phyloP scores from a whole-genome alignment of 30 jellyfish, hydroid and myxozoan genomes.

The Aurelia sp. region DNA sequence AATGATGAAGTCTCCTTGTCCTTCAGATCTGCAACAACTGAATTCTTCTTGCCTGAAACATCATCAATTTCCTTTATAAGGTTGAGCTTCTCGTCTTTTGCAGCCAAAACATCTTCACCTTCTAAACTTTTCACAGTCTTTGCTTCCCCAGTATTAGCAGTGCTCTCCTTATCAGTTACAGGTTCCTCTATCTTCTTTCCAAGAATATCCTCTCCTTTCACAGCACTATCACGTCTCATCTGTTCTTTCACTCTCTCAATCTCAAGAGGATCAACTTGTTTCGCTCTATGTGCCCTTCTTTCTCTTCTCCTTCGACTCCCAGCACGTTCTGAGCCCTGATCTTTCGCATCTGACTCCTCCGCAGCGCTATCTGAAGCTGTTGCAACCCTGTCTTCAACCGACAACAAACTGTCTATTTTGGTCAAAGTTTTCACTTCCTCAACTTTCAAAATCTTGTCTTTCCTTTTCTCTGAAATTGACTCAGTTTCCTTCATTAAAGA shows the following conservation, averaged over 20 bases:
- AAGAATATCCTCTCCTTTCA: not conserved
- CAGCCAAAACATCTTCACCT: not conserved
- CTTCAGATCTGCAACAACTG: not conserved
- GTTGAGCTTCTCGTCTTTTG: not conserved
- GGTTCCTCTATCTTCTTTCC: not conserved
- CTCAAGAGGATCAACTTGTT: slow-evolving; percentile 60
- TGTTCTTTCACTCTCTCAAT: slow-evolving; percentile 60
- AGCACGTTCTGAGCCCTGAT: slow-evolving; percentile 27
- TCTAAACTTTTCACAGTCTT: not conserved
- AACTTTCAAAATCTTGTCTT: no score
- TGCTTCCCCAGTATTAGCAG: not conserved
- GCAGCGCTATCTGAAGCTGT: not conserved
- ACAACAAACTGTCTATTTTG: no score
- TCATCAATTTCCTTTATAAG: not conserved
- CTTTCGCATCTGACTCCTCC: slow-evolving; percentile 30
- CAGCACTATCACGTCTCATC: slow-evolving; percentile 53
- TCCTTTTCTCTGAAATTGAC: no score
- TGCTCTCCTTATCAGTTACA: not conserved
- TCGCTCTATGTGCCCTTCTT: slow-evolving; percentile 64
- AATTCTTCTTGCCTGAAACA: not conserved
- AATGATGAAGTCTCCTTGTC: not conserved
- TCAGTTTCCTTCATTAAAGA: no score
- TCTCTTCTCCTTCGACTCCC: slow-evolving; percentile 74
- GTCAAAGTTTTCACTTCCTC: no score
- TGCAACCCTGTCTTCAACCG: no score